A percentile compares a stretch with the other conserved stretches of the same genome.
These are phyloP conservation scores for Psylliodes chrysocephalus DNA, from an alignment of 2,888 invertebrate genomes.

Conservation along the genomic window DNA sequence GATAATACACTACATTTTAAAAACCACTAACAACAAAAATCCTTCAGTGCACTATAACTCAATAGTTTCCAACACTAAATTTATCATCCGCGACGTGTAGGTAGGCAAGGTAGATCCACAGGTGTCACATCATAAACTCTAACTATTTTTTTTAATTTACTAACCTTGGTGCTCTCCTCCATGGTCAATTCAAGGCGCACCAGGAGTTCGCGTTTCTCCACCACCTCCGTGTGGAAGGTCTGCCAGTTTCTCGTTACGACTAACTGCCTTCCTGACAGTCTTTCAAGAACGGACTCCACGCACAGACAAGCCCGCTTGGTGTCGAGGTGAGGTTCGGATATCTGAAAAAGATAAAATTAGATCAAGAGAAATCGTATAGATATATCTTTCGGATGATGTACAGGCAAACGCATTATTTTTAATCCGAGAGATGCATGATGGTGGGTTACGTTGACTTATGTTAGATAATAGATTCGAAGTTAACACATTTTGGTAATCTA, in stretches of 20 bases:
- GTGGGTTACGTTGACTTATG: neutral
- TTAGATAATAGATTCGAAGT: too few relatives aligned
- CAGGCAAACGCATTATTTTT: neutral
- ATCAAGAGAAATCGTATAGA: constrained; percentile 27
- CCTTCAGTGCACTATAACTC: too few relatives aligned
- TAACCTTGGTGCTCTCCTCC: constrained; percentile 72
- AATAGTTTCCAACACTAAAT: too few relatives aligned
- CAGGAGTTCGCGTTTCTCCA: constrained; percentile 68
- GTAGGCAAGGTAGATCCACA: constrained; percentile 10
- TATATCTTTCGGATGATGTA: constrained; percentile 3
- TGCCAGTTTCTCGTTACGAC: constrained; percentile 76
- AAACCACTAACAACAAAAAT: too few relatives aligned
- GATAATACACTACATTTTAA: too few relatives aligned
- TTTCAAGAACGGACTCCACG: constrained; percentile 75
- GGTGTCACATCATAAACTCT: constrained; percentile 4
- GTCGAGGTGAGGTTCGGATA: constrained; percentile 75
- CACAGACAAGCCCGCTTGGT: constrained; percentile 73
- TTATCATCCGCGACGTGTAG: too few relatives aligned
- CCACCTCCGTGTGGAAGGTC: constrained; percentile 75
- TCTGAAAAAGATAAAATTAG: constrained; percentile 46
- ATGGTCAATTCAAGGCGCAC: constrained; percentile 67
- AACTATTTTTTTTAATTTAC: neutral
- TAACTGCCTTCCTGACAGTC: constrained; percentile 73
- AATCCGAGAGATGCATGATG: neutral
- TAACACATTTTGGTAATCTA: too few relatives aligned